phyloP scores from a whole-genome alignment of 2,797 vertebrate species.

The Ammospiza maritima region DNA sequence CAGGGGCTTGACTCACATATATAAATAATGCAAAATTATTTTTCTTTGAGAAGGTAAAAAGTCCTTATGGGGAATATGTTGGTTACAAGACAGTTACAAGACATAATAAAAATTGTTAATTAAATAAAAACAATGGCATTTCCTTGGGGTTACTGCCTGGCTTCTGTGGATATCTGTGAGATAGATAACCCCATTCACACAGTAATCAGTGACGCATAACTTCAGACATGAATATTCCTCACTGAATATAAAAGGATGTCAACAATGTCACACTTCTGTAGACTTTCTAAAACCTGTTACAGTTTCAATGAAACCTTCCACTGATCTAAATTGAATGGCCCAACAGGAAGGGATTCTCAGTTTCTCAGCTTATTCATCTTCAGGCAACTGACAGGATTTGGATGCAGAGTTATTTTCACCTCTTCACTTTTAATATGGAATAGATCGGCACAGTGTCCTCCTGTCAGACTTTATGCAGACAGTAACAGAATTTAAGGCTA shows the following conservation, averaged over 20 bases:
- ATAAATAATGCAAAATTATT: background rate
- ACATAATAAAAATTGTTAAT: slow-evolving; percentile 21
- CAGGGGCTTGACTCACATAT: background rate
- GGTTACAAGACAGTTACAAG: background rate
- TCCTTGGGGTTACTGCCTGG: slow-evolving; percentile 12
- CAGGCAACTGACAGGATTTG: background rate
- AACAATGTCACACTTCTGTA: background rate
- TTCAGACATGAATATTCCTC: slow-evolving; percentile 30
- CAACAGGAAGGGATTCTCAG: background rate
- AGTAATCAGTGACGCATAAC: background rate
- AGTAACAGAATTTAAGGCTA: background rate
- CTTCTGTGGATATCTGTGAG: background rate
- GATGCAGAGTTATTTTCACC: background rate
- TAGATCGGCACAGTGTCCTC: background rate
- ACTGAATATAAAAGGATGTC: background rate
- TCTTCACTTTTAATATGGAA: background rate
- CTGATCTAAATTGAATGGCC: background rate
- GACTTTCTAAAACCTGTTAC: background rate
- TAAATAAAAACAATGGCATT: slow-evolving; percentile 11
- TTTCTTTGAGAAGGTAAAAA: background rate
- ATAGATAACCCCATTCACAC: background rate
- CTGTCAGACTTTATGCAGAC: background rate
- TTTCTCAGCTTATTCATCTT: background rate
- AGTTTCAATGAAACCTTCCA: background rate
- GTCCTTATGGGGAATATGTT: background rate